Evolutionary conservation across 2,797 vertebrate genomes (phyloP).

Genomic region (Leptodactylus fallax): DNA sequence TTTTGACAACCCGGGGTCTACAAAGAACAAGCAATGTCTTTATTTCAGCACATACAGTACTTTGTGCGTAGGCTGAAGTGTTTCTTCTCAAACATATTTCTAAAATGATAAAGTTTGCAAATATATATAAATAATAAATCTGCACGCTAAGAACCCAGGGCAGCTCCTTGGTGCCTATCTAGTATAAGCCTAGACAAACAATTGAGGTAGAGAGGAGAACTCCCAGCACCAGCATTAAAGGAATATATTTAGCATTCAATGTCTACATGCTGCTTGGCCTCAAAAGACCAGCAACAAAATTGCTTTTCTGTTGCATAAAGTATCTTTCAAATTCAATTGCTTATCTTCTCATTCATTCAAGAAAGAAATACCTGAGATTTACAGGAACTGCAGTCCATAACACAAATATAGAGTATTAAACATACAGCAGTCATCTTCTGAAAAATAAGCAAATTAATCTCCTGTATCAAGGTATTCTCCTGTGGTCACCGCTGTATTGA

Average conservation of each 20-base stretch:
- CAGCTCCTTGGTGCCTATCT: conserved; percentile 27
- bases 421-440: conserved; percentile 72
- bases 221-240: conserved; percentile 68
- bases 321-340: conserved; percentile 83
- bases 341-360: conserved; percentile 79
- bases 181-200: conserved; percentile 17
- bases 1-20: background rate
- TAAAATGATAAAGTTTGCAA: background rate
- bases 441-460: conserved; percentile 79
- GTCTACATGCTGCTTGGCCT: conserved; percentile 75
- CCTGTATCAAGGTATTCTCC: conserved; percentile 74
- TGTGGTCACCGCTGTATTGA: conserved; percentile 69
- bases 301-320: conserved; percentile 82
- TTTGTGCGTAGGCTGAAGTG: background rate
- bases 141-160: background rate
- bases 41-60: no score
- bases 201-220: background rate
- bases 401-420: conserved; percentile 77
- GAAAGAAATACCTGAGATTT: conserved; percentile 75
- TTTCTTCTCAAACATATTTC: background rate
- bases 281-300: conserved; percentile 79
- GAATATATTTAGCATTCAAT: conserved; percentile 71
- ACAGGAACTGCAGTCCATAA: conserved; percentile 73
- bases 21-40: no score
- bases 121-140: background rate